A percentile compares a stretch with the other conserved stretches of the same genome.
Evolutionary conservation across 2,113 vertebrate genomes (phyloP).

Genomic region (Mastomys natalensis): DNA sequence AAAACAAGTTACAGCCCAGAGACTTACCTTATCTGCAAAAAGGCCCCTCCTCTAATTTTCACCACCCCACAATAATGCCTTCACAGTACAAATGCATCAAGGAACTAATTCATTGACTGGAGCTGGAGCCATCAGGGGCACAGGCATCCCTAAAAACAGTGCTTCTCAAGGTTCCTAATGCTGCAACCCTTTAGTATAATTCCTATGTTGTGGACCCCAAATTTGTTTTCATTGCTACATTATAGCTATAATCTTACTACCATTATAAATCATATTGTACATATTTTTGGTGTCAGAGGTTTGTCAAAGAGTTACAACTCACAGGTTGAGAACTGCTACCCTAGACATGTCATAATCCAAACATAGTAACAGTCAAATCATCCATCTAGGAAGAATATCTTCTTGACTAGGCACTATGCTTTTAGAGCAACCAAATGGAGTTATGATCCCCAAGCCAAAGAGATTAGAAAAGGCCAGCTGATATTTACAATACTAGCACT

Average conservation of each 20-base stretch:
- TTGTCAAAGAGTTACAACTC: background rate
- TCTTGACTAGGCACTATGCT: background rate
- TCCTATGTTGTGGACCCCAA: background rate
- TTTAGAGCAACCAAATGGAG: background rate
- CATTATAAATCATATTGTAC: background rate
- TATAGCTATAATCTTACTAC: background rate
- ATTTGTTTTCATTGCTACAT: background rate
- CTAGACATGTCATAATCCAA: background rate
- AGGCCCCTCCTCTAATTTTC: background rate
- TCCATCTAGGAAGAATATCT: background rate
- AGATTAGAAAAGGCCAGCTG: background rate
- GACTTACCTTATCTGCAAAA: background rate
- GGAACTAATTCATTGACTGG: background rate
- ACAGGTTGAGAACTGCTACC: background rate
- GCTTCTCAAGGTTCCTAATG: background rate
- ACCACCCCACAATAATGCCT: background rate
- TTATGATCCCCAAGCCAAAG: background rate
- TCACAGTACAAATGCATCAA: background rate
- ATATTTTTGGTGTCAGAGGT: background rate
- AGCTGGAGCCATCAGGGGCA: background rate
- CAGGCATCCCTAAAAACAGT: background rate
- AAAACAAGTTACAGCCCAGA: background rate
- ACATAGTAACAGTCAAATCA: background rate
- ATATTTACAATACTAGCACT: rapidly evolving
- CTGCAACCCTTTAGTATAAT: background rate